These are phyloP conservation scores for Macrotrachela quadricornifera DNA, from an alignment of 1,140 invertebrate genomes.

Conservation along the genomic window DNA sequence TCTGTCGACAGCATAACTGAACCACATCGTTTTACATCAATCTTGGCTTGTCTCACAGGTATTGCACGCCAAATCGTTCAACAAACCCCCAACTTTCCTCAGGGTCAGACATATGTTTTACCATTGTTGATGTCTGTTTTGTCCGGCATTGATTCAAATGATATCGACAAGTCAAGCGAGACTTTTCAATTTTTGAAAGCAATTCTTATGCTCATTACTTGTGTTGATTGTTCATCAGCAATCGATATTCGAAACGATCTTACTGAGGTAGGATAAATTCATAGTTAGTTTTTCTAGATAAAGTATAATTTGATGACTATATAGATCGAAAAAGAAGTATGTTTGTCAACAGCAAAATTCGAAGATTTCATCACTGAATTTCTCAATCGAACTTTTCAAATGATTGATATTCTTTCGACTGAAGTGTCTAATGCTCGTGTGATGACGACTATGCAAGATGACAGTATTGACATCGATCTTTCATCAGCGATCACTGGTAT, in stretches of 20 bases:
- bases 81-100: conserved; percentile 37
- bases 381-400: conserved; percentile 25
- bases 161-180: conserved; percentile 53
- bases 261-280: conserved; percentile 39
- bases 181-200: conserved; percentile 54
- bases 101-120: conserved; percentile 55
- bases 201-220: conserved; percentile 49
- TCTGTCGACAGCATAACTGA: conserved; percentile 57
- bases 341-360: conserved; percentile 54
- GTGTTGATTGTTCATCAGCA: conserved; percentile 59
- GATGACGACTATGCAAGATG: too few relatives aligned
- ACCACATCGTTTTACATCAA: conserved; percentile 56
- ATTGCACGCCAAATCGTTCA: conserved; percentile 41
- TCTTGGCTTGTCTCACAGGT: conserved; percentile 50
- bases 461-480: too few relatives aligned
- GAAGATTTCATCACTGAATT: conserved; percentile 71
- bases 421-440: background rate
- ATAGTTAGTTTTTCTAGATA: background rate
- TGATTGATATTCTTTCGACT: background rate
- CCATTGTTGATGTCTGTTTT: conserved; percentile 53
- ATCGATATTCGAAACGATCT: conserved; percentile 42
- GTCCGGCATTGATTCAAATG: conserved; percentile 73
- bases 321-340: conserved; percentile 47
- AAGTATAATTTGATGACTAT: conserved; percentile 5
- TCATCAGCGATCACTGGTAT: too few relatives aligned